Evolutionary conservation across 2,113 vertebrate genomes (phyloP), one percentile per base, ranked within the genome.

Genomic region (Himantopus leucocephalus): DNA sequence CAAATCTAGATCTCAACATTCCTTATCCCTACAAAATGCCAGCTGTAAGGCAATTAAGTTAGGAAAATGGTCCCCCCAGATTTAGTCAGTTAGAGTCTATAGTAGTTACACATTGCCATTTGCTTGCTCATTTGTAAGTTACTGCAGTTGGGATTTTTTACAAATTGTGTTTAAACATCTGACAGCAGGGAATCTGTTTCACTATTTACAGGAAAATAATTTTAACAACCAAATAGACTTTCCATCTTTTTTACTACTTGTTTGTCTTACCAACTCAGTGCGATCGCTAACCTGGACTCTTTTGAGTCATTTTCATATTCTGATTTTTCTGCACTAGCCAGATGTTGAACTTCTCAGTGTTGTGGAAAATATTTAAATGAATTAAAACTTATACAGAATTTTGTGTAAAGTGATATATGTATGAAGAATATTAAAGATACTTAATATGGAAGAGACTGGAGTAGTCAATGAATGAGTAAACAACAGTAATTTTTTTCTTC

Each of bases 371-470:
- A 81, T 16, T 85, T 89, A 32, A 77, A 60, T 60, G 6, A 76
- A 58, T 87, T 64, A 82, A 92, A 85, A 75, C n/a, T 62, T 66
- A 21, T 48, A 39, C 8, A 59, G n/a, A 50, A 62, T 82, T 82
- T 85, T 39, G 56, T 87, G 73, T 76, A 55, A 96, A 94, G 34
- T 55, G 24, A 76, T 79, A 35, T 29, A 82, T 48, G 14, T 59
- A 67, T 76, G 63, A 92, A 72, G 23, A 89, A 82, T 67, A 92
- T 92, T 94, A 86, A 95, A 89, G 47, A 87, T 39, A 78, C 75
- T 74, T 84, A 81, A 75, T 59, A 50, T 14, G 21, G 34, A 77
- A 87, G 86, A 79, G 59, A 74, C 16, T 71, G 6, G 29, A 83
- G 47, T 52, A 67, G 74, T 80, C 73, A 72, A 48, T 76, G 62